Evolutionary conservation across 30 jellyfish, hydroid and myxozoan genomes (phyloP).

Genomic region (Nemopilema nomurai): DNA sequence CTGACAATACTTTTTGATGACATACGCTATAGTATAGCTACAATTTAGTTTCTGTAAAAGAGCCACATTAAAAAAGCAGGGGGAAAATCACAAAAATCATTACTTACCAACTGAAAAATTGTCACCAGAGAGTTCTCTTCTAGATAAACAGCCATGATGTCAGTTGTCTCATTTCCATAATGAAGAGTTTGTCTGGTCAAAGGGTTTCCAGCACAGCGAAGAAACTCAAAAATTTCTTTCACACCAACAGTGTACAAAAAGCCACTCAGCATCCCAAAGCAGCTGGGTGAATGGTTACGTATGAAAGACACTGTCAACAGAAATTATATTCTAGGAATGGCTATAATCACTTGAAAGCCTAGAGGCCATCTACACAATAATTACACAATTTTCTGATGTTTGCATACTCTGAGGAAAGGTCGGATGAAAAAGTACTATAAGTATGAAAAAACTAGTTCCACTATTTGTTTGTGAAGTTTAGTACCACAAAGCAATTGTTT

Average conservation of each 20-base stretch:
- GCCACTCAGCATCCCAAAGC: conserved; percentile 54
- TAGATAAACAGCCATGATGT: neutral
- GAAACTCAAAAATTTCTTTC: conserved; percentile 6
- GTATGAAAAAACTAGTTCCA: too few relatives aligned
- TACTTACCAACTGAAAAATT: conserved; percentile 24
- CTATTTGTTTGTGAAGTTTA: too few relatives aligned
- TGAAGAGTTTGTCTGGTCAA: neutral
- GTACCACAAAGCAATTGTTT: too few relatives aligned
- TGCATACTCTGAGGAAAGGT: too few relatives aligned
- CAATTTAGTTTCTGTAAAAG: too few relatives aligned
- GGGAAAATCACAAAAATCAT: neutral
- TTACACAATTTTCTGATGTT: too few relatives aligned
- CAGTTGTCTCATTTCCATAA: neutral
- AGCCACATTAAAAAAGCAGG: too few relatives aligned
- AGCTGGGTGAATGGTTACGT: conserved; percentile 41
- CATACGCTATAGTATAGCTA: too few relatives aligned
- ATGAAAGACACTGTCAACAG: conserved; percentile 38
- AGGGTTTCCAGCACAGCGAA: conserved; percentile 5
- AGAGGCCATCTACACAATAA: too few relatives aligned
- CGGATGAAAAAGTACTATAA: too few relatives aligned
- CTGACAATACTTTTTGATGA: too few relatives aligned
- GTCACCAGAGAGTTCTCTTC: conserved; percentile 14
- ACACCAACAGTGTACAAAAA: conserved; percentile 11
- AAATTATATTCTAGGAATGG: neutral
- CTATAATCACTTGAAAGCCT: too few relatives aligned